phyloP scores from a whole-genome alignment of 2,797 vertebrate species.

The Sebastes paucispinis region DNA sequence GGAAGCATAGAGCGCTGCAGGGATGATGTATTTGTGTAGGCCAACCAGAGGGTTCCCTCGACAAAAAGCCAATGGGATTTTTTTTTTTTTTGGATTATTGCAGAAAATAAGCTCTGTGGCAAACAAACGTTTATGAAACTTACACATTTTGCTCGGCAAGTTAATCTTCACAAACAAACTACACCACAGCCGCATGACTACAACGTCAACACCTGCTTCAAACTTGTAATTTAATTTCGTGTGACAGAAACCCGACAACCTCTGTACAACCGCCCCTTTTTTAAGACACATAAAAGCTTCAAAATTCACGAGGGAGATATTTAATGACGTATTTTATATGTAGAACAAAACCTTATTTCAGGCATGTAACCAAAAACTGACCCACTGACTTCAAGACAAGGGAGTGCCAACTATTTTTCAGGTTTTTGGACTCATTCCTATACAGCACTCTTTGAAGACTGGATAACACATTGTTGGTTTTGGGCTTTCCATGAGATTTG shows the following conservation, averaged over 20 bases:
- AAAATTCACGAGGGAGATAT: neutral
- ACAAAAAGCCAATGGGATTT: neutral
- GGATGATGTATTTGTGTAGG: neutral
- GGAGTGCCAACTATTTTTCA: neutral
- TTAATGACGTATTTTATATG: neutral
- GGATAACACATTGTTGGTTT: neutral
- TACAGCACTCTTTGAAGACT: neutral
- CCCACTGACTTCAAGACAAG: neutral
- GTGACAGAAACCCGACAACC: neutral
- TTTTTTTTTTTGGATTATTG: neutral
- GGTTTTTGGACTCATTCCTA: neutral
- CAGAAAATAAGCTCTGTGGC: too few relatives aligned
- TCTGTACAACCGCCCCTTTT: neutral
- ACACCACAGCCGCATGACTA: rapidly evolving
- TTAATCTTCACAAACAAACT: neutral
- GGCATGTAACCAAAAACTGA: neutral
- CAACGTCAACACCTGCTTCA: neutral
- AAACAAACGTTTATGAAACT: neutral
- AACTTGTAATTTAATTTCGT: neutral
- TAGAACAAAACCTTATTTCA: neutral
- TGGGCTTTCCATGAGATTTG: neutral
- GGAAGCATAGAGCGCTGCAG: neutral
- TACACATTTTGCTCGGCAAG: neutral
- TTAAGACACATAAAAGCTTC: neutral
- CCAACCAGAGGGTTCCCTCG: neutral